Percentiles rank a stretch among this genome's conserved stretches.
Conservation (phyloP, 1,140 invertebrate genomes). For the Physella acuta region DNA sequence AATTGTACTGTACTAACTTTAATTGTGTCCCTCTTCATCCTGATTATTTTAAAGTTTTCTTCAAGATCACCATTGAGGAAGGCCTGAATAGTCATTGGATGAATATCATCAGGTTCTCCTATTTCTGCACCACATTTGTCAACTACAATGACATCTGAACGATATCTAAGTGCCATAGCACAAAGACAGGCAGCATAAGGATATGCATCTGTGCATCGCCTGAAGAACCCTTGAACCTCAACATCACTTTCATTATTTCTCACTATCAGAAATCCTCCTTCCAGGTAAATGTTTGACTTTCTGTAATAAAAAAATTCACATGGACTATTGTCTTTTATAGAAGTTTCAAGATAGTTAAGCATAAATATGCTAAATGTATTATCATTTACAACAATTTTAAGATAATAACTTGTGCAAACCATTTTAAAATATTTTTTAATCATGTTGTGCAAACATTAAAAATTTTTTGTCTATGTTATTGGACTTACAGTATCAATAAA, state of each 20-base stretch:
- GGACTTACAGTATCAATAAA: too few species aligned
- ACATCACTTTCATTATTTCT: slow-evolving; percentile 32
- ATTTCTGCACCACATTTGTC: slow-evolving; percentile 39
- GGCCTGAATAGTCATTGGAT: slow-evolving; percentile 31
- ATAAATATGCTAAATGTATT: too few species aligned
- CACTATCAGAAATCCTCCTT: slow-evolving; percentile 48
- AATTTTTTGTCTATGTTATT: background rate
- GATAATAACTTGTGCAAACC: background rate
- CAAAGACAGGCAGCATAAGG: slow-evolving; percentile 44
- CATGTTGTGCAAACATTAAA: background rate
- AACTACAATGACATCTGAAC: slow-evolving; percentile 49
- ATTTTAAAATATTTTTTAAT: background rate
- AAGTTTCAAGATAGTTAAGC: too few species aligned
- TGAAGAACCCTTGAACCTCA: slow-evolving; percentile 33
- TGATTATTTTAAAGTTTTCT: slow-evolving; percentile 29
- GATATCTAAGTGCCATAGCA: slow-evolving; percentile 42
- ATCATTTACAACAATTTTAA: background rate
- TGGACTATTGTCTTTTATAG: too few species aligned
- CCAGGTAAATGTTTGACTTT: slow-evolving; percentile 44
- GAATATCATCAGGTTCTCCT: slow-evolving; percentile 19
- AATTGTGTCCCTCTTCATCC: slow-evolving; percentile 28
- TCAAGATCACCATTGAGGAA: slow-evolving; percentile 43
- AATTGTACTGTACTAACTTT: too few species aligned
- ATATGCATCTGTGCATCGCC: slow-evolving; percentile 29
- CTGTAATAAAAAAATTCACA: slow-evolving; percentile 38